These are phyloP conservation scores for Globia sparganii DNA, from an alignment of 2,888 invertebrate genomes.

Conservation along the genomic window DNA sequence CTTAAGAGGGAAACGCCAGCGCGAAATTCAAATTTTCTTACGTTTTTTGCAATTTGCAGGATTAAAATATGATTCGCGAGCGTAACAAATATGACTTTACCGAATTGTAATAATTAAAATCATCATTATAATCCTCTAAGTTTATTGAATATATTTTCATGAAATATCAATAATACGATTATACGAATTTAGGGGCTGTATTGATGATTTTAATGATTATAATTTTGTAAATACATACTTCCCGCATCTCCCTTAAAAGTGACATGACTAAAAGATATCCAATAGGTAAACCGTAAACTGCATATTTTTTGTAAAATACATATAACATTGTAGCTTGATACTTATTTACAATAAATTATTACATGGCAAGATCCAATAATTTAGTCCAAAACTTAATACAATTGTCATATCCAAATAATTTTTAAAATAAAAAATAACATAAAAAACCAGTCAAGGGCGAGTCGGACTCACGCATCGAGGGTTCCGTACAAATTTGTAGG, in stretches of 20 bases:
- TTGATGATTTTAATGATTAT: too few species aligned
- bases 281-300: too few species aligned
- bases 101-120: not conserved
- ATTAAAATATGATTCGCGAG: too few species aligned
- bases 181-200: too few species aligned
- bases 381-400: slow-evolving; percentile 57
- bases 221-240: not conserved
- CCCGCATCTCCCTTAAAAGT: not conserved
- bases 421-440: too few species aligned
- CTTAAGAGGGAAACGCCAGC: not conserved
- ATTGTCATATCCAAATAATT: slow-evolving; percentile 64
- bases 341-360: slow-evolving; percentile 43
- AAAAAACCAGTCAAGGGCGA: too few species aligned
- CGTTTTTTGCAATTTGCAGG: not conserved
- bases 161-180: too few species aligned
- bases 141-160: too few species aligned
- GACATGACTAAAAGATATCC: slow-evolving; percentile 15
- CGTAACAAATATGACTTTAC: not conserved
- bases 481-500: too few species aligned
- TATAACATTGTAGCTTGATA: not conserved
- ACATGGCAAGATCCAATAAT: slow-evolving; percentile 55
- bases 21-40: not conserved
- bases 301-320: slow-evolving; percentile 3
- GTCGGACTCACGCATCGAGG: too few species aligned
- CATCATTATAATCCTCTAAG: not conserved